A percentile compares a stretch with the other conserved stretches of the same genome.
Conservation (phyloP, 1,140 invertebrate genomes). For the Leptopilina clavipes region DNA sequence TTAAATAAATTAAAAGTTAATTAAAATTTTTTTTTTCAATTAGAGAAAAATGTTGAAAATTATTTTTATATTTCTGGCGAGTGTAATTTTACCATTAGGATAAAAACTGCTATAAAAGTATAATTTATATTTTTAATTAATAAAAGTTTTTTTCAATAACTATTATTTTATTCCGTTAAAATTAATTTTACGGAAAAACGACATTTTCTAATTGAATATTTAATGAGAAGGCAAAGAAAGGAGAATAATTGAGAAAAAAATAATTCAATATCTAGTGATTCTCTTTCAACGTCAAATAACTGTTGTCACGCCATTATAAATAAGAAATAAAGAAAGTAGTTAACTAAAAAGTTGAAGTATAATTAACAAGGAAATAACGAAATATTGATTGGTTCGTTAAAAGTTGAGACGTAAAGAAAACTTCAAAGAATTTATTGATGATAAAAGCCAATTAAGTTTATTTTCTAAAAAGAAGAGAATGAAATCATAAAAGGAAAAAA, state of each 20-base stretch:
- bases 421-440: conserved; percentile 13
- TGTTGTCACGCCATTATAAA: background rate
- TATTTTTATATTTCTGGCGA: no score
- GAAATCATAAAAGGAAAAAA: background rate
- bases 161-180: no score
- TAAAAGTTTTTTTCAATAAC: no score
- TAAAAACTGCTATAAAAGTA: no score
- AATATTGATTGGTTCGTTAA: conserved; percentile 25
- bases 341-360: background rate
- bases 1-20: no score
- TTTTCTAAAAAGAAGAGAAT: background rate
- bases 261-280: background rate
- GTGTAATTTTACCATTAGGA: no score
- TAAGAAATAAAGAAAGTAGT: background rate
- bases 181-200: no score
- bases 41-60: no score
- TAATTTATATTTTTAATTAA: no score
- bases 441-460: conserved; percentile 17
- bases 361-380: background rate
- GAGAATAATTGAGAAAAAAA: background rate
- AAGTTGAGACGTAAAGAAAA: conserved; percentile 10
- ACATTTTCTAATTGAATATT: no score
- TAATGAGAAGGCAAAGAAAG: background rate
- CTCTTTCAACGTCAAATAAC: background rate
- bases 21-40: no score